Evolutionary conservation across 2,888 invertebrate genomes (phyloP).

Genomic region (Drosophila atripex): DNA sequence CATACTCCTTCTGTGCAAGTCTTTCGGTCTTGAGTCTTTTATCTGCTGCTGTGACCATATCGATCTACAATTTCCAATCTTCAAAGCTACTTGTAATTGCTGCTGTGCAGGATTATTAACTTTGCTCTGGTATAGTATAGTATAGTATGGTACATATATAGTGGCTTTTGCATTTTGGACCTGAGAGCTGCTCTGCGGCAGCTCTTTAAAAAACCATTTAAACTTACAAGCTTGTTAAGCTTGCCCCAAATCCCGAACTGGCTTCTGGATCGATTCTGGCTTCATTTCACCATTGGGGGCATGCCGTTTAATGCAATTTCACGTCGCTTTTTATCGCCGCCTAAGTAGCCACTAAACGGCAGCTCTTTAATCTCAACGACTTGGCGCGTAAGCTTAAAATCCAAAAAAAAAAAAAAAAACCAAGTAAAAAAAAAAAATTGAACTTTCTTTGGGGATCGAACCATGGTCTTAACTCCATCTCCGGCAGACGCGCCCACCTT

Average conservation of each 20-base stretch:
- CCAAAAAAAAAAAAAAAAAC: background rate
- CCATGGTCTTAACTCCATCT: constrained; percentile 19
- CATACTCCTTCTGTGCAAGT: background rate
- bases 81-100: constrained; percentile 72
- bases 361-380: constrained; percentile 79
- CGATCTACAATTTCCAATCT: constrained; percentile 61
- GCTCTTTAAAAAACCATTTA: constrained; percentile 78
- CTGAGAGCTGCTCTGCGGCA: constrained; percentile 47
- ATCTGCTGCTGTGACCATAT: constrained; percentile 50
- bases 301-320: constrained; percentile 73
- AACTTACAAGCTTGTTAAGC: constrained; percentile 76
- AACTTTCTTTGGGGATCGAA: constrained; percentile 60
- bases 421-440: constrained; percentile 11
- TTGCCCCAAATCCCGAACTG: constrained; percentile 67
- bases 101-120: constrained; percentile 61
- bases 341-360: constrained; percentile 80
- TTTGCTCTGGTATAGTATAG: constrained; percentile 32
- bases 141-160: background rate
- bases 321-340: constrained; percentile 75
- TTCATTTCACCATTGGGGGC: constrained; percentile 44
- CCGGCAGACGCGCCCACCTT: constrained; percentile 71
- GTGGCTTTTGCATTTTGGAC: constrained; percentile 39
- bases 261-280: constrained; percentile 10
- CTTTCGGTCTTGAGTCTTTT: constrained; percentile 19
- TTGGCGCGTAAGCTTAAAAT: constrained; percentile 48